Percentiles rank a stretch among this genome's conserved stretches.
phyloP scores from a whole-genome alignment of 2,113 vertebrate genomes.

The Struthio camelus region DNA sequence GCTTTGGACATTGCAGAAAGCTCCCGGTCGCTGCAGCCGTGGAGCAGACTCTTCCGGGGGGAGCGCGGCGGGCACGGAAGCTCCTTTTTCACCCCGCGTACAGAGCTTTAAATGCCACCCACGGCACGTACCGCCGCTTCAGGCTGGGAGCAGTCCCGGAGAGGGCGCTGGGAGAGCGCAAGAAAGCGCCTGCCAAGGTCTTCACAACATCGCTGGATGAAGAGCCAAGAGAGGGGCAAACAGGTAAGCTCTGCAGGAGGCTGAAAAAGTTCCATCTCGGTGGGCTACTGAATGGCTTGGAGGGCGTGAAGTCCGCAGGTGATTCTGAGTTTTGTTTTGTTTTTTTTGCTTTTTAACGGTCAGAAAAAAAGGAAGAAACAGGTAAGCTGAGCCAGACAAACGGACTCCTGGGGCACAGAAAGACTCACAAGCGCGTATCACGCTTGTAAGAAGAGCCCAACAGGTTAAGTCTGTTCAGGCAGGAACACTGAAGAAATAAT shows the following conservation, averaged over 20 bases:
- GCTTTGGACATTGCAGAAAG: conserved; percentile 61
- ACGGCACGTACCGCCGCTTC: not conserved
- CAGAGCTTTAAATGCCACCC: not conserved
- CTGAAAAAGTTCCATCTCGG: not conserved
- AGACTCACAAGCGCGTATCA: not conserved
- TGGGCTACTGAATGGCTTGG: not conserved
- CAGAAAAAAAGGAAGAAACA: not conserved
- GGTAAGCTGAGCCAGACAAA: not conserved
- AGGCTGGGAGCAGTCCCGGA: not conserved
- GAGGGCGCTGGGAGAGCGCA: not conserved
- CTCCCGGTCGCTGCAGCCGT: conserved; percentile 54
- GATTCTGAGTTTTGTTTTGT: not conserved
- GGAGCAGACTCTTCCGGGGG: not conserved
- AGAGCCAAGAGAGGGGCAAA: not conserved
- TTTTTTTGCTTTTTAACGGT: not conserved
- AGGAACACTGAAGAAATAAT: not conserved
- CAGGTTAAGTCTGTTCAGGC: not conserved
- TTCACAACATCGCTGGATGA: not conserved
- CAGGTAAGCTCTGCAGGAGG: not conserved
- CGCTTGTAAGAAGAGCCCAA: not conserved
- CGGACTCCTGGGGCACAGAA: not conserved
- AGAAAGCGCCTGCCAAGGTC: not conserved
- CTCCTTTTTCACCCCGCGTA: conserved; percentile 1
- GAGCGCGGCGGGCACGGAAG: not conserved
- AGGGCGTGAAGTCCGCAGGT: not conserved